A percentile compares a stretch with the other conserved stretches of the same genome.
phyloP scores from a whole-genome alignment of 2,888 invertebrate species.

The Coenonympha glycerion region DNA sequence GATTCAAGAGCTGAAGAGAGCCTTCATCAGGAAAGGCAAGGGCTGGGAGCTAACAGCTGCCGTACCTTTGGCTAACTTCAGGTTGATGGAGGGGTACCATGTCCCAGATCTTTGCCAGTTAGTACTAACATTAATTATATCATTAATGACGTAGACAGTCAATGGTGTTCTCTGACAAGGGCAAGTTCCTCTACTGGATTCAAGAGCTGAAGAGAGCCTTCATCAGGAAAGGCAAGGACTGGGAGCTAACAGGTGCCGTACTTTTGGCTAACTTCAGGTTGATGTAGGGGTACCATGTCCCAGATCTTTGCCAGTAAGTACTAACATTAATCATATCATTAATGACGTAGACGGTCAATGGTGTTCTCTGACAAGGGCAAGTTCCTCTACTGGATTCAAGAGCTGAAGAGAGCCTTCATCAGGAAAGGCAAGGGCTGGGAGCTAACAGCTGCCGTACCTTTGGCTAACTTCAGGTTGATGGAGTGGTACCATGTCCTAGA shows the following conservation, averaged over 20 bases:
- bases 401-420: constrained; percentile 85
- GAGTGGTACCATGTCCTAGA: constrained; percentile 95
- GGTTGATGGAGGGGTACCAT: constrained; percentile 92
- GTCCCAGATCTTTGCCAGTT: constrained; percentile 92
- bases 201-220: constrained; percentile 88
- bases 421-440: constrained; percentile 86
- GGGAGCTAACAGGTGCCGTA: constrained; percentile 94
- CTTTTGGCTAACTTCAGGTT: constrained; percentile 90
- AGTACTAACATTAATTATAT: constrained; percentile 44
- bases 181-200: constrained; percentile 86
- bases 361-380: constrained; percentile 89
- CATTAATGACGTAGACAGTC: too few species aligned
- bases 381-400: constrained; percentile 88
- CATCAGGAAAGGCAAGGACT: constrained; percentile 81
- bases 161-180: constrained; percentile 90
- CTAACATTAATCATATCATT: background rate
- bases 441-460: constrained; percentile 91
- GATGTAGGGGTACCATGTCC: constrained; percentile 93
- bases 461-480: constrained; percentile 89
- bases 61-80: constrained; percentile 90
- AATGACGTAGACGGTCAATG: too few species aligned
- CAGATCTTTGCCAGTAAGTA: constrained; percentile 89
- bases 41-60: constrained; percentile 94
- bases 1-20: constrained; percentile 86
- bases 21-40: constrained; percentile 83